Evolutionary conservation across 2,113 vertebrate genomes (phyloP), one percentile per base, ranked within the genome.

Genomic region (Oreochromis tanganicae): DNA sequence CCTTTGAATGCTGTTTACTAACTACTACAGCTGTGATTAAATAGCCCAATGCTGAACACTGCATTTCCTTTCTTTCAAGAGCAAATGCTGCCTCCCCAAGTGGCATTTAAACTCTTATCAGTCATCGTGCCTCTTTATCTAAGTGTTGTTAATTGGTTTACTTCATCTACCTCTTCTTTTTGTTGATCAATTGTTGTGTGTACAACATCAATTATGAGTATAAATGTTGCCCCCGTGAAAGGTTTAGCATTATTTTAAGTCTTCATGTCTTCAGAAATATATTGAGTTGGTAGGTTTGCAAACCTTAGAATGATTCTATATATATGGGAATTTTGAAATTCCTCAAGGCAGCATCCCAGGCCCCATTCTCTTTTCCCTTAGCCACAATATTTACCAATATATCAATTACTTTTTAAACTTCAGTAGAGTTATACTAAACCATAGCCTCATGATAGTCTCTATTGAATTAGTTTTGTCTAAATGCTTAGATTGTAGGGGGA

Each of bases 251-350:
- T 48, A 11, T 27, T 48, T 48, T 27, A 48, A 5, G 0, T 46
- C 43, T 75, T 75, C 6, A 48, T 75, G 0, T 48, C 14, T 48
- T 11, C 41, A 29, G 41, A 75, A 46, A 17, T 9, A 46, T 27
- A 27, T 16, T 1, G 38, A 46, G 68, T 46, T 27, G 13, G 68
- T 46, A 73, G 38, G 0, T 27, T 21, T 73, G 13, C 12, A 73
- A 27, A 73, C 38, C 12, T 46, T 54, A 24, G 34, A 56, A 38
- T 24, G 29, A 21, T 8, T 0, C 7, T 24, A 9, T 0, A 9
- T n/a, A 7, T 43, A 7, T 66, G 36, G n/a, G 63, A 1, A 68
- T 80, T 68, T 9, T 50, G 82, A 85, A 50, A 79, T 81, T 87
- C 82, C 85, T 36, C 87, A 6, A 13, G 54, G 59, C 79, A 55